Evolutionary conservation across 2,888 invertebrate genomes (phyloP).

Genomic region (Drosophila anomalata): DNA sequence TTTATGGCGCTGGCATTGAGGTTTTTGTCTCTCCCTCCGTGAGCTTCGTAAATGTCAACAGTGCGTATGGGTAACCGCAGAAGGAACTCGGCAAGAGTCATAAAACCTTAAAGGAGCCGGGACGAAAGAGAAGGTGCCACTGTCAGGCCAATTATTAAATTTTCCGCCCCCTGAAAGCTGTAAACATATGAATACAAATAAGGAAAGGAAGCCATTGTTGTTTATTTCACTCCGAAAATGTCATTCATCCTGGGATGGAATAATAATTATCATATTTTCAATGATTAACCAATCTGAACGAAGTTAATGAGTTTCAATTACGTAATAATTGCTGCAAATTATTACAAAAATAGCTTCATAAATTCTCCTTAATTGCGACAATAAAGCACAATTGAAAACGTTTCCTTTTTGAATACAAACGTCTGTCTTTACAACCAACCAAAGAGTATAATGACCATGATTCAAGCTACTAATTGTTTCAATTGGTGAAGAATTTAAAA

Average conservation of each 20-base stretch:
- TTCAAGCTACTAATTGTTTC: background rate
- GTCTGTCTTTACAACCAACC: background rate
- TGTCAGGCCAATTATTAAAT: conserved; percentile 66
- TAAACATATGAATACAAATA: conserved; percentile 38
- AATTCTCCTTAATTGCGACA: background rate
- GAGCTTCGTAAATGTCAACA: conserved; percentile 55
- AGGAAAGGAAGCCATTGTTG: conserved; percentile 56
- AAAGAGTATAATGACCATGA: background rate
- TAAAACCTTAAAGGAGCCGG: conserved; percentile 30
- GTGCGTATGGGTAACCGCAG: conserved; percentile 54
- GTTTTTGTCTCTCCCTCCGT: conserved; percentile 33
- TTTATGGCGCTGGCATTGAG: conserved; percentile 58
- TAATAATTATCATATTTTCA: background rate
- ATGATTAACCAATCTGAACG: background rate
- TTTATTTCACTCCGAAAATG: background rate
- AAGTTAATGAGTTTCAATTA: background rate
- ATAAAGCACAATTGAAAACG: background rate
- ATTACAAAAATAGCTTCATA: background rate
- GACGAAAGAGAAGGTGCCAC: no score
- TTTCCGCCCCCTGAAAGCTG: conserved; percentile 27
- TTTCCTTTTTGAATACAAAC: background rate
- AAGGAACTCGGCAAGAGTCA: conserved; percentile 18
- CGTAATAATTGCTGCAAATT: background rate
- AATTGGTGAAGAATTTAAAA: background rate
- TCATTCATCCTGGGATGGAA: background rate